Base-by-base conservation (phyloP, 1,140 invertebrate species). In the Chelonus insularis region DNA sequence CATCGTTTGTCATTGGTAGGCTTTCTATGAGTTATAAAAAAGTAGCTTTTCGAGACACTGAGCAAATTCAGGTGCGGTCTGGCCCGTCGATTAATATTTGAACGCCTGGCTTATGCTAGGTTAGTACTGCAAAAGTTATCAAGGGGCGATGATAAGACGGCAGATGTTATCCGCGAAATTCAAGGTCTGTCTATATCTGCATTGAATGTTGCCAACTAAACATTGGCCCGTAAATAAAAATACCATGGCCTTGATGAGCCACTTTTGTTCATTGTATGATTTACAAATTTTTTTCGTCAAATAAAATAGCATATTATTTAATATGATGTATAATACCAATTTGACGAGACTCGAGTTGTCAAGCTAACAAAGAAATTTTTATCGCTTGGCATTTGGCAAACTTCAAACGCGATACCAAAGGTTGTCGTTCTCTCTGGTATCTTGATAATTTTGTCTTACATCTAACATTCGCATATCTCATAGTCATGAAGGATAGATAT, bases 161-260 rank as follows among this genome's bases (percentile, higher is more conserved):
- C 79, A 82, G 80, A 82, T 82, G 77, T 78, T 81, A 82, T 82
- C 79, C 80, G 71, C 72, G 55, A 78, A 79, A 75, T 82, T 82
- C 80, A 82, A 82, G 79, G 80, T 80, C 77, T 62, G 32, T 47
- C 70, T 75, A 74, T 79, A 80, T 79, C 78, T 79, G 62, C 64
- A 62, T 54, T 60, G 37, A 60, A 50, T 32, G 71, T 73, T 72
- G 75, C 74, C 77, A 80, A 76, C 76, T 76, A 79, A 81, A 80
- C 78, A 80, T 78, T 47, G 12, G 74, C 72, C 76, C 70, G 67
- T 73, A 64, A 77, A 75, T 80, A 79, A 79, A 80, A 79, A 82
- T 81, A 82, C 68, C 59, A 71, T 72, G 76, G 71, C 79, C 78
- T 81, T 81, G 76, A 72, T 70, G 69, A 72, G 71, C 67, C 72